These are phyloP conservation scores for Brachyrhaphis roseni DNA, from an alignment of 2,797 vertebrate genomes.

Conservation along the genomic window DNA sequence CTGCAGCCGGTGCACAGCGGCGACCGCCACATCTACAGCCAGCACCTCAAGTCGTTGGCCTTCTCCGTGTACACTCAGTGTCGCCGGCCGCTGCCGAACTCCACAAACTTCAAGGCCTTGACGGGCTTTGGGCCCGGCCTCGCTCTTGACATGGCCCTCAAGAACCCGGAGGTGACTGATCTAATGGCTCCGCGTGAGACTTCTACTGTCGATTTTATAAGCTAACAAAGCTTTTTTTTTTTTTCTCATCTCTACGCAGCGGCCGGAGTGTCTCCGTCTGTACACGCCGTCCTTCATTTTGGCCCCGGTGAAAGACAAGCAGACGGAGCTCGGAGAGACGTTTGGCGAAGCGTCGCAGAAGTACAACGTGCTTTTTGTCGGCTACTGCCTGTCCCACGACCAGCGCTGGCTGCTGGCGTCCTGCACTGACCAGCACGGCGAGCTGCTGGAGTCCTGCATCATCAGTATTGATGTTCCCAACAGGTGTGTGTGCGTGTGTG, in stretches of 20 bases:
- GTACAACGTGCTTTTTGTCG: constrained; percentile 97
- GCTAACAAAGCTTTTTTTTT: neutral
- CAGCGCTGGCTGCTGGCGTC: constrained; percentile 97
- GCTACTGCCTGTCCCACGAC: constrained; percentile 98
- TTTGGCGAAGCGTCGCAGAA: constrained; percentile 98
- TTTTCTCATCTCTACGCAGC: constrained; percentile 69
- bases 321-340: constrained; percentile 96
- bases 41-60: constrained; percentile 97
- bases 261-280: constrained; percentile 93
- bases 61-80: constrained; percentile 98
- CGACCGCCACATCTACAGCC: constrained; percentile 92
- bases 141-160: constrained; percentile 95
- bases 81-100: constrained; percentile 91
- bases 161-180: constrained; percentile 89
- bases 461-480: constrained; percentile 98
- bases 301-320: constrained; percentile 98
- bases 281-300: constrained; percentile 97
- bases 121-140: constrained; percentile 97
- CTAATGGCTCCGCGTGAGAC: neutral
- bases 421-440: constrained; percentile 97
- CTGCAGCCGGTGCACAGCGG: constrained; percentile 95
- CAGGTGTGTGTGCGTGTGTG: constrained; percentile 76
- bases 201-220: neutral
- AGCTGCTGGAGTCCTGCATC: constrained; percentile 96
- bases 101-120: constrained; percentile 97